phyloP scores from a whole-genome alignment of 37 sponge, comb jelly and placozoan species.

The Geodia barretti region DNA sequence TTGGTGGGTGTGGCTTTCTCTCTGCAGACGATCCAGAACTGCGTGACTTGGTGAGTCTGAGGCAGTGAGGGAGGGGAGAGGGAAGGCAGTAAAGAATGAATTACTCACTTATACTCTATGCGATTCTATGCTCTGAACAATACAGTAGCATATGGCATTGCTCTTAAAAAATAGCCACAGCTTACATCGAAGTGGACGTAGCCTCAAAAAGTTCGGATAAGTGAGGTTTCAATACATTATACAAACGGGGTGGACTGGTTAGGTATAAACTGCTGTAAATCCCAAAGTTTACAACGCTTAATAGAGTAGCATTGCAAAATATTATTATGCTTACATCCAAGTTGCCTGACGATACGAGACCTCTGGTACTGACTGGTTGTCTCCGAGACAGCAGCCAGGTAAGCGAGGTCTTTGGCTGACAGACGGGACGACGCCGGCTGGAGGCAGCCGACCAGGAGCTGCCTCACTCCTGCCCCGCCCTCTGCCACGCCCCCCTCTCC shows the following conservation, averaged over 20 bases:
- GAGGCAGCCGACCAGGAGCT: conserved; percentile 40
- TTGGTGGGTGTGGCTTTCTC: background rate
- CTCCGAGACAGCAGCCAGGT: conserved; percentile 26
- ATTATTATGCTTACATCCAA: conserved; percentile 53
- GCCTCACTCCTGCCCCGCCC: conserved; percentile 11
- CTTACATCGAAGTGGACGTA: too few relatives aligned
- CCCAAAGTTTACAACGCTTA: too few relatives aligned
- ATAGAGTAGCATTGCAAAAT: too few relatives aligned
- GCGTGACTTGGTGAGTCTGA: conserved; percentile 9
- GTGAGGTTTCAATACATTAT: too few relatives aligned
- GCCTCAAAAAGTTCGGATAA: background rate
- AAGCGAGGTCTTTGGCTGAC: conserved; percentile 31
- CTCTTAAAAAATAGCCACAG: too few relatives aligned
- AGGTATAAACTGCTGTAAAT: too few relatives aligned
- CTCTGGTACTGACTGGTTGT: conserved; percentile 17
- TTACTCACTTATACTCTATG: too few relatives aligned
- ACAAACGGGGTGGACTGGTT: too few relatives aligned
- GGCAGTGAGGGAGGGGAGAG: background rate
- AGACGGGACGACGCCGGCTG: conserved; percentile 10
- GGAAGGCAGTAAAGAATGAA: background rate
- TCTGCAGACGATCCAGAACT: background rate
- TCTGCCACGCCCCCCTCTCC: too few relatives aligned
- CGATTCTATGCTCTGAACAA: too few relatives aligned
- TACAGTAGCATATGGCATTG: too few relatives aligned
- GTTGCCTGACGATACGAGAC: background rate